Base-by-base conservation (phyloP, 2,797 vertebrate species). In the Psittacula echo region DNA sequence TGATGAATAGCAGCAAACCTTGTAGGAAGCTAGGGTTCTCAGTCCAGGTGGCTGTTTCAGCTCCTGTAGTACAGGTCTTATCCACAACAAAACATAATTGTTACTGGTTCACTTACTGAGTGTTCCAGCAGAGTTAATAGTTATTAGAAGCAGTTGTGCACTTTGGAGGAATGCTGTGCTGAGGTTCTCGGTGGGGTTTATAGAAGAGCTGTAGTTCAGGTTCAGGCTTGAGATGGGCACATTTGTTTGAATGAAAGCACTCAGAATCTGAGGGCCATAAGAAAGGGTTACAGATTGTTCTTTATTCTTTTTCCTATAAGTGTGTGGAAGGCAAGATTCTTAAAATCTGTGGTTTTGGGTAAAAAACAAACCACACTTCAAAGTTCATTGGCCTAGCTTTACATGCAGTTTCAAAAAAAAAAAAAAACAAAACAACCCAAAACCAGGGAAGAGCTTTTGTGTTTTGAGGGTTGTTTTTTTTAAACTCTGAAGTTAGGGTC, bases 41-140 rank as follows among this genome's bases (percentile, higher is more conserved):
- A 29, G 51, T 41, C 67, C 71, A 74, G 27, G 34, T 76, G 47
- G 12, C 62, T 71, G 51, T 77, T 79, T 66, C 44, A 75, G 24
- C 7, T 87, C 51, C 34, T 9, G 16, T 24, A 32, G 27, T 17
- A 29, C 29, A 45, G 24, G 34, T 76, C 20, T 93, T 77, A 53
- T 7, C 26, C 70, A 7, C 12, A 61, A 3, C 23, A 76, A 94
- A 87, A 51, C 18, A 5, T 53, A 23, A 7, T 64, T 76, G 68
- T 92, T 95, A 82, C 77, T 82, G 44, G 89, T 92, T 80, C 53
- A 68, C 44, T 89, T 76, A 44, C 29, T 41, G 64, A 41, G 45
- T 48, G 68, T 83, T 84, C 67, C 76, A 34, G 64, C 65, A 1
- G 13, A 85, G 75, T 89, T 76, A 93, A 58, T 65, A 77, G 93